Evolutionary conservation across 2,888 invertebrate species (phyloP).

Genomic region (Callinectes sapidus): DNA sequence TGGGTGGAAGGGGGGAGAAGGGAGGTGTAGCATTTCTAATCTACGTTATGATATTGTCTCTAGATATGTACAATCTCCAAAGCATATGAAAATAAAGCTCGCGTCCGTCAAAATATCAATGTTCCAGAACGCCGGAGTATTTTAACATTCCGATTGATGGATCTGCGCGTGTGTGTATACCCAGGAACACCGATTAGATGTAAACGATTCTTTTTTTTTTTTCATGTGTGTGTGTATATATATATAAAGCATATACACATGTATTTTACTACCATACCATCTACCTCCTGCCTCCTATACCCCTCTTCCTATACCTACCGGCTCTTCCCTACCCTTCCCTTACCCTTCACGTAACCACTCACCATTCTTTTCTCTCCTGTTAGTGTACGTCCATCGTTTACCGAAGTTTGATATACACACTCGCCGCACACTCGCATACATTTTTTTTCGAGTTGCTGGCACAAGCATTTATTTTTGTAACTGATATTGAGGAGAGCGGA

Average conservation of each 20-base stretch:
- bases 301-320: background rate
- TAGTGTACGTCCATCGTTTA: conserved; percentile 21
- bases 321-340: background rate
- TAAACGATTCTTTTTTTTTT: background rate
- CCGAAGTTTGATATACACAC: conserved; percentile 17
- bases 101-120: conserved; percentile 5
- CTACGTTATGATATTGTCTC: conserved; percentile 30
- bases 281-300: background rate
- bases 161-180: conserved; percentile 12
- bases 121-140: background rate
- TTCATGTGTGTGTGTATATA: too few relatives aligned
- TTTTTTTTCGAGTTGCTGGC: background rate
- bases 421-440: background rate
- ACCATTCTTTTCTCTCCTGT: conserved; percentile 4
- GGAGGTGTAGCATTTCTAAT: background rate
- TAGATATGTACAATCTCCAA: conserved; percentile 22
- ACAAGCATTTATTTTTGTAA: background rate
- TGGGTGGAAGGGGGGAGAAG: too few relatives aligned
- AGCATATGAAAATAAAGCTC: conserved; percentile 24
- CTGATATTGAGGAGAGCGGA: background rate
- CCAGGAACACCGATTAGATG: conserved; percentile 16
- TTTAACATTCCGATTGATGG: conserved; percentile 28
- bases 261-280: background rate
- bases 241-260: background rate
- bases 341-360: background rate